A percentile compares a stretch with the other conserved stretches of the same genome.
phyloP scores from a whole-genome alignment of 2,113 vertebrate genomes.

The Seriola quinqueradiata region DNA sequence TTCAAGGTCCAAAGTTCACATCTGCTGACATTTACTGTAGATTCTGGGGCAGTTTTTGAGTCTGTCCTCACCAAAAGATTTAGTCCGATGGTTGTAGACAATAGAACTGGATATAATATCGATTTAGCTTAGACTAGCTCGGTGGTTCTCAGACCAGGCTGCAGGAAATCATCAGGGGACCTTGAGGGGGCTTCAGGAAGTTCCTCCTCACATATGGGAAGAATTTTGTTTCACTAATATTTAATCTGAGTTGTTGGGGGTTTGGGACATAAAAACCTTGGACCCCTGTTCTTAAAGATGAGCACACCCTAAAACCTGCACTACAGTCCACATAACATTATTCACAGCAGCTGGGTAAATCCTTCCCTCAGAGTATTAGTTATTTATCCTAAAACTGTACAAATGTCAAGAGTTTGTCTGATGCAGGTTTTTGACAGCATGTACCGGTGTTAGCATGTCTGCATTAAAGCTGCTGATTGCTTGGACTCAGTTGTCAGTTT shows the following conservation, averaged over 20 bases:
- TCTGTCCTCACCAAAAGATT: background rate
- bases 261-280: background rate
- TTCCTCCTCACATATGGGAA: background rate
- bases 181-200: background rate
- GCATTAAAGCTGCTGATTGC: slow-evolving; percentile 1
- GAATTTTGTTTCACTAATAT: background rate
- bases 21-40: background rate
- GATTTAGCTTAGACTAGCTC: background rate
- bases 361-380: background rate
- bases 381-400: background rate
- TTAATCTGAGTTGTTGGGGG: background rate
- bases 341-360: background rate
- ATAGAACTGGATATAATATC: background rate
- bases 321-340: background rate
- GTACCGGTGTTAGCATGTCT: background rate
- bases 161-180: background rate
- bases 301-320: background rate
- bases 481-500: background rate
- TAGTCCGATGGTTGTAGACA: background rate
- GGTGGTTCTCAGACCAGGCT: background rate
- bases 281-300: background rate
- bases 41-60: slow-evolving; percentile 7
- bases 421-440: background rate
- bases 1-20: background rate
- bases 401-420: background rate